Evolutionary conservation across 92 coral and sea anemone species (phyloP).

Genomic region (Parazoanthus swiftii): DNA sequence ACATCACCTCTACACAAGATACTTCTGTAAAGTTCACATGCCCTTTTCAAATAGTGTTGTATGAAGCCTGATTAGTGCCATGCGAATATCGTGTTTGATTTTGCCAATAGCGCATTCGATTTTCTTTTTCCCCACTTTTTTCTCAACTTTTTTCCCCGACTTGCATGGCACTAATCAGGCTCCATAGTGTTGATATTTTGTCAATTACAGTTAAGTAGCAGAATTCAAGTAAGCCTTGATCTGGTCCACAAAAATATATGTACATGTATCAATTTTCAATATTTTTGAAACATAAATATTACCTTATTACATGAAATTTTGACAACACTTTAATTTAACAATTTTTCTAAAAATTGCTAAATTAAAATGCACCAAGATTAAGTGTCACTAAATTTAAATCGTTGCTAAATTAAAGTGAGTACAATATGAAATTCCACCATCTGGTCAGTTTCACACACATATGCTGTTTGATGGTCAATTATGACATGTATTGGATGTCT

Average conservation of each 20-base stretch:
- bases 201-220: background rate
- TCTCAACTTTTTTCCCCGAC: constrained; percentile 25
- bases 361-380: background rate
- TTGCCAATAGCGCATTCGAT: constrained; percentile 28
- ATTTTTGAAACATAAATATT: constrained; percentile 22
- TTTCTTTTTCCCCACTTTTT: constrained; percentile 28
- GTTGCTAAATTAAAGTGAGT: too few species aligned
- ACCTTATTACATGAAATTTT: constrained; percentile 17
- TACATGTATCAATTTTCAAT: background rate
- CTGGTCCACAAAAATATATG: constrained; percentile 18
- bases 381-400: too few species aligned
- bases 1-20: constrained; percentile 29
- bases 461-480: constrained; percentile 20
- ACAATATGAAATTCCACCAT: background rate
- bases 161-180: constrained; percentile 30
- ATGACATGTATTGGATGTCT: constrained; percentile 14
- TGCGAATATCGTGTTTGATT: background rate
- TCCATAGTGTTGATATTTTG: constrained; percentile 28
- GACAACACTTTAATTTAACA: background rate
- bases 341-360: constrained; percentile 25
- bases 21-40: constrained; percentile 28
- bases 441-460: constrained; percentile 25
- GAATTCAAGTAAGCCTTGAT: constrained; percentile 12
- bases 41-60: constrained; percentile 28
- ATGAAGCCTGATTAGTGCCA: constrained; percentile 5